Evolutionary conservation across 2,797 vertebrate species (phyloP).

Genomic region (Natrix natrix): DNA sequence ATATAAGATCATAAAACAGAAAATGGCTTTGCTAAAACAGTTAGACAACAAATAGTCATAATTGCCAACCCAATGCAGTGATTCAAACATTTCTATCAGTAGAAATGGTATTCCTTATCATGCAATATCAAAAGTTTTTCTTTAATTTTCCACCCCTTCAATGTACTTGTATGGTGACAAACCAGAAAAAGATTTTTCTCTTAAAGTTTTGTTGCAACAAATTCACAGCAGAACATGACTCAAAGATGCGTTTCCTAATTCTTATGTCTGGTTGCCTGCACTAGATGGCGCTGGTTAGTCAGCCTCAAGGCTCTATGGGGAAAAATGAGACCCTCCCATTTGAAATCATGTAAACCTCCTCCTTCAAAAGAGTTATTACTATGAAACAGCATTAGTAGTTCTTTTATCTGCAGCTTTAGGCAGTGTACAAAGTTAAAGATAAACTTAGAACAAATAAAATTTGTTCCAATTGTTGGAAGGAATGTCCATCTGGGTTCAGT

Average conservation of each 20-base stretch:
- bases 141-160: not conserved
- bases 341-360: not conserved
- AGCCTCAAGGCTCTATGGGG: not conserved
- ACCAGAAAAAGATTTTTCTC: not conserved
- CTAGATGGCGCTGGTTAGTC: not conserved
- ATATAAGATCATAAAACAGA: not conserved
- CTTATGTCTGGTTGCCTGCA: not conserved
- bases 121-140: not conserved
- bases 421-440: not conserved
- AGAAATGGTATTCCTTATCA: not conserved
- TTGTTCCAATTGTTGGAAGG: not conserved
- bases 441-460: not conserved
- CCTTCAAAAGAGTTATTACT: not conserved
- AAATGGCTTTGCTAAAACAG: not conserved
- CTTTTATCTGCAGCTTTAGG: not conserved
- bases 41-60: not conserved
- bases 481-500: too few relatives aligned
- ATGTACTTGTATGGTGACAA: not conserved
- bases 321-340: not conserved
- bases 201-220: not conserved
- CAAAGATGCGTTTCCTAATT: not conserved
- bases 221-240: not conserved
- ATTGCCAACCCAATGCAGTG: not conserved
- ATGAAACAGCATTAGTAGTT: not conserved
- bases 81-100: not conserved